Percentiles rank a stretch among this genome's conserved stretches.
Evolutionary conservation across 2,113 vertebrate species (phyloP).

Genomic region (Isichthys henryi): DNA sequence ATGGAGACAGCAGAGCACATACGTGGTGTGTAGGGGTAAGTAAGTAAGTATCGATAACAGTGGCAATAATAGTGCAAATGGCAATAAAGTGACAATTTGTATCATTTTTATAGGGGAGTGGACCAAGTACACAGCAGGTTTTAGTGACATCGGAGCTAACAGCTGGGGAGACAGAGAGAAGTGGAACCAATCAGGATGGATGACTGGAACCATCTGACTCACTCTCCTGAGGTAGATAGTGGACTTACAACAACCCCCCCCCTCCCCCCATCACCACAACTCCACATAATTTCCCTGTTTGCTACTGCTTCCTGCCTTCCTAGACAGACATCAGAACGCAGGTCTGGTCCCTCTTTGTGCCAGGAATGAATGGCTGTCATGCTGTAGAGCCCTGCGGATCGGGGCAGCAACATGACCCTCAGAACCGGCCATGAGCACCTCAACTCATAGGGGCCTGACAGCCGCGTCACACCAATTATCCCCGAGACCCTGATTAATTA

Average conservation of each 20-base stretch:
- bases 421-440: not conserved
- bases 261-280: not conserved
- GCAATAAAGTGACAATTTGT: not conserved
- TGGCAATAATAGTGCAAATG: not conserved
- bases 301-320: not conserved
- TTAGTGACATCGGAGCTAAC: not conserved
- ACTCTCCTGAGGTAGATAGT: not conserved
- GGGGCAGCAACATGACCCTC: not conserved
- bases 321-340: not conserved
- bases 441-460: not conserved
- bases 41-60: not conserved
- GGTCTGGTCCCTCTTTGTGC: not conserved
- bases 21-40: not conserved
- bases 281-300: not conserved
- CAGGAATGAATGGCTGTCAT: not conserved
- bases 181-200: not conserved
- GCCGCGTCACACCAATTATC: not conserved
- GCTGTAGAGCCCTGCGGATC: not conserved
- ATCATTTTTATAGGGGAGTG: not conserved
- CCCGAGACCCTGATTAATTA: not conserved
- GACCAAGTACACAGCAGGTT: not conserved
- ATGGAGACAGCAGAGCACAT: not conserved
- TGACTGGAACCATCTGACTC: not conserved
- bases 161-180: not conserved
- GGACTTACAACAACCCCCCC: not conserved